Evolutionary conservation across 2,797 vertebrate species (phyloP), one percentile per base, ranked within the genome.

Genomic region (Pipistrellus pipistrellus): DNA sequence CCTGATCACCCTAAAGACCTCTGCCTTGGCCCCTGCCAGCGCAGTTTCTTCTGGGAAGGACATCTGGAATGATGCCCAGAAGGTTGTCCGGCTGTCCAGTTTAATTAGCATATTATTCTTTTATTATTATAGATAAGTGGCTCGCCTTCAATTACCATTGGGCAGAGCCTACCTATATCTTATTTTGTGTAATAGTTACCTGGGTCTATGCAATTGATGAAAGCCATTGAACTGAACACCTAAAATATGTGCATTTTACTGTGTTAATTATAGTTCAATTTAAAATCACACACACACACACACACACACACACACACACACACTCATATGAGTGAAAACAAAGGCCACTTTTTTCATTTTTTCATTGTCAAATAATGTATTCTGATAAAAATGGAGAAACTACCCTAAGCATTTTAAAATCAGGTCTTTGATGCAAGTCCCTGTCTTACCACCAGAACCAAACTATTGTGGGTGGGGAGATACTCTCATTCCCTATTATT

Each of bases 281-380:
- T 55, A 35, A 86, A 68, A 68, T 6, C 5, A 55, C 90, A 57
- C 15, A 30, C 9, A 51, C 14, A 66, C 48, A 55, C 59, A 27
- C 59, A 44, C 44, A 44, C 44, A 44, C 44, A 44, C 44, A 44
- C 44, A 44, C 44, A 27, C 27, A 20, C 10, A 72, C 35, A 35
- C 5, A 71, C 57, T 13, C 59, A 14, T 13, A 64, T 1, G 30
- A 66, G 7, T n/a, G 62, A 66, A n/a, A n/a, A 14, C 30, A 62
- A 30, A 62, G 27, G 27, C 59, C 59, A 27, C 38, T 73, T 68
- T 46, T 25, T 38, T 5, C 91, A 20, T 32, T 53, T 62, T 82
- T 85, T 96, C 46, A 88, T 77, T 11, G 41, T 88, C 44, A 93
- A 80, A 80, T 35, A 55, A 77, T 55, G 20, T 69, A 55, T n/a